Evolutionary conservation across 2,797 vertebrate genomes (phyloP).

Genomic region (Prunella strophiata): DNA sequence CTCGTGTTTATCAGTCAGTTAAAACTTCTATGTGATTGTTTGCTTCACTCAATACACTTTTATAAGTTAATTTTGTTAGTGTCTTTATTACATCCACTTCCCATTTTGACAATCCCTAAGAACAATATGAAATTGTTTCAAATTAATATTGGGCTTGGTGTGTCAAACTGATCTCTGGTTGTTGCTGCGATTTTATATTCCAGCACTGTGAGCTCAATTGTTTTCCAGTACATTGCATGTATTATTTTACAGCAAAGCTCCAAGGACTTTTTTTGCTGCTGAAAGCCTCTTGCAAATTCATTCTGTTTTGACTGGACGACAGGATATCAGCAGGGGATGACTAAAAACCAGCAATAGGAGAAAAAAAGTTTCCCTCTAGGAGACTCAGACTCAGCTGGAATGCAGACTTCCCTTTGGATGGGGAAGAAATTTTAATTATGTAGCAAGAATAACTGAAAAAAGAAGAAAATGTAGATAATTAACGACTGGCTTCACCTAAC

Average conservation of each 20-base stretch:
- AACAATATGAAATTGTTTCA: not conserved
- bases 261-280: not conserved
- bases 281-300: constrained; percentile 9
- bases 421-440: constrained; percentile 47
- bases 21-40: not conserved
- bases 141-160: not conserved
- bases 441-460: constrained; percentile 16
- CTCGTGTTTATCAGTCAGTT: not conserved
- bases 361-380: not conserved
- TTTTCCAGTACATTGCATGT: not conserved
- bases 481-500: not conserved
- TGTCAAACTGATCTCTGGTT: not conserved
- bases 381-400: constrained; percentile 47
- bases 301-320: constrained; percentile 4
- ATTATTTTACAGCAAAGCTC: constrained; percentile 36
- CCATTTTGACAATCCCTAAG: not conserved
- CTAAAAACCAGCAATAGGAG: constrained; percentile 22
- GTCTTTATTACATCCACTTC: not conserved
- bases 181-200: not conserved
- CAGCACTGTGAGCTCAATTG: not conserved
- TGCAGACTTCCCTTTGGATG: not conserved
- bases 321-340: constrained; percentile 49
- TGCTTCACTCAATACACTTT: not conserved
- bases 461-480: constrained; percentile 36
- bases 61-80: not conserved